These are phyloP conservation scores for Ypsolopha scabrella DNA, from an alignment of 2,888 invertebrate genomes.

Conservation along the genomic window DNA sequence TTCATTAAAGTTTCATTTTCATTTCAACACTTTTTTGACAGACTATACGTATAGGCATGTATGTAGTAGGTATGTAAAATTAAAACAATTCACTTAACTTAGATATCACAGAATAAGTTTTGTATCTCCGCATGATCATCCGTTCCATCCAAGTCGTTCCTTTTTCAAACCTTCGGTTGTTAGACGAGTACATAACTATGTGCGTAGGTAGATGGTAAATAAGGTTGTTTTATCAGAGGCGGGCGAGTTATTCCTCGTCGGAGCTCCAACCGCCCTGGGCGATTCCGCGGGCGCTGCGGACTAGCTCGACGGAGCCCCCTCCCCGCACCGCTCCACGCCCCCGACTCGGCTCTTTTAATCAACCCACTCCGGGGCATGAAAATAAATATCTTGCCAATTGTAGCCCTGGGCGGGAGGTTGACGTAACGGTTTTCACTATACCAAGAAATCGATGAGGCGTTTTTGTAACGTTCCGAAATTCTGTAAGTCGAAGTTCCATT, in stretches of 20 bases:
- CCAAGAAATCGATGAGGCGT: constrained; percentile 6
- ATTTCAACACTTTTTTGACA: too few species aligned
- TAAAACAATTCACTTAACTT: too few species aligned
- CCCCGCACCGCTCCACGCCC: constrained; percentile 7
- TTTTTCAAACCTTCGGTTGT: too few species aligned
- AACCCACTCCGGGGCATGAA: constrained; percentile 30
- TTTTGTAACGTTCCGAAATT: not conserved
- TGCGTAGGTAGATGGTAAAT: constrained; percentile 17
- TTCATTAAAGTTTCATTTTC: too few species aligned
- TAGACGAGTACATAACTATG: constrained; percentile 9
- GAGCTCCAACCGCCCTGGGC: constrained; percentile 15
- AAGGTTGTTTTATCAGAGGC: constrained; percentile 36
- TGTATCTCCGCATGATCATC: too few species aligned
- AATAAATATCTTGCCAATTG: constrained; percentile 24
- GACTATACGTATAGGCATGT: too few species aligned
- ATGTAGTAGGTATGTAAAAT: too few species aligned
- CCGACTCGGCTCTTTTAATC: constrained; percentile 28
- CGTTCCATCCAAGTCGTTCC: too few species aligned
- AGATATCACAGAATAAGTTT: too few species aligned
- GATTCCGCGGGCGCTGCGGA: constrained; percentile 21
- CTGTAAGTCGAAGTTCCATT: not conserved
- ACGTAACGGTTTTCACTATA: constrained; percentile 7
- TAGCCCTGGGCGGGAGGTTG: constrained; percentile 13
- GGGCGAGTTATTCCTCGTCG: constrained; percentile 26
- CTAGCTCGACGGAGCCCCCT: not conserved